Evolutionary conservation across 2,888 invertebrate genomes (phyloP), one percentile per base, ranked within the genome.

Genomic region (Metellina segmentata): DNA sequence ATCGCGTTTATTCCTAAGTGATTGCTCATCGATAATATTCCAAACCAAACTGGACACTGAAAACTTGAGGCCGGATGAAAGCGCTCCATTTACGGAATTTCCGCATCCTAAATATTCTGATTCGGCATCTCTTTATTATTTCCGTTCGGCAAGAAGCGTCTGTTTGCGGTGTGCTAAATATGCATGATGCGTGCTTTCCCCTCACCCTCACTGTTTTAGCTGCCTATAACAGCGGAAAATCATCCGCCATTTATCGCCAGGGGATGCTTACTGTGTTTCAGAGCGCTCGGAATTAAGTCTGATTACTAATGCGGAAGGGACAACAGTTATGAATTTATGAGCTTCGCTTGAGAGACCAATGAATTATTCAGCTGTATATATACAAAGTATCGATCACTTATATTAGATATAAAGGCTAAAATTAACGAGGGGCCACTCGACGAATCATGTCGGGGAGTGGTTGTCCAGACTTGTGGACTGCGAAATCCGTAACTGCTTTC

Each of bases 341-440:
- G 70, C 51, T 77, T 81, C 75, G 74, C 48, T 75, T 85, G 78
- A 19, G 69, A 85, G 90, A 69, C 85, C 85, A 75, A 90, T 90
- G 81, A 90, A 90, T 90, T 90, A 90, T 90, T 90, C 90, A 81
- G 53, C 70, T 81, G 70, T 90, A 61, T 86, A 61, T 86, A 53
- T 69, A 61, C 72, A 70, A 90, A 86, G 81, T 86, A 86, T 90
- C 85, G 86, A 90, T 90, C 90, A 86, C 70, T 81, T 81, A 85
- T 90, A 90, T 90, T 90, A 90, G 90, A 90, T 90, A 85, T 74
- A 90, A 81, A 90, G 75, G 90, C 81, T 90, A 77, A 90, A 86
- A 86, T 86, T 81, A 85, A 81, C 90, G 90, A 90, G 75, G 61
- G 2, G 13, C 70, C n/a, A 70, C 52, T 51, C 81, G 90, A 86